These are phyloP conservation scores for Eucera pruinosa DNA, from an alignment of 2,888 invertebrate genomes.

Conservation along the genomic window DNA sequence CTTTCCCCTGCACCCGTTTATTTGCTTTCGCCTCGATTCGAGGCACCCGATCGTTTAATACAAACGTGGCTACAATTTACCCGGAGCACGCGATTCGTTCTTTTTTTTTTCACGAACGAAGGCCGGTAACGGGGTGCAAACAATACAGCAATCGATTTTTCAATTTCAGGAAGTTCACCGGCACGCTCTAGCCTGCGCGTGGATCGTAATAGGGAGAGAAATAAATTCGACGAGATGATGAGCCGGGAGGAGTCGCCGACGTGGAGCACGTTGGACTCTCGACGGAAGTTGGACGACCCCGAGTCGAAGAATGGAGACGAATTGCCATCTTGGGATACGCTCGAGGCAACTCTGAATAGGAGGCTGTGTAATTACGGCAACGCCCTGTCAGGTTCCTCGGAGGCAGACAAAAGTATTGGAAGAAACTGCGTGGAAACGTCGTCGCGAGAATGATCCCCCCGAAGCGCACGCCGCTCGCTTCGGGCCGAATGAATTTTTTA, in stretches of 20 bases:
- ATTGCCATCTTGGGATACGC: slow-evolving; percentile 77
- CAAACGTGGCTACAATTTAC: slow-evolving; percentile 23
- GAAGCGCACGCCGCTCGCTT: neutral
- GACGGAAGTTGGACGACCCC: slow-evolving; percentile 58
- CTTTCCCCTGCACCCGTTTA: neutral
- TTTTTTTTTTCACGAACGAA: neutral
- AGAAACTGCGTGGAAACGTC: slow-evolving; percentile 60
- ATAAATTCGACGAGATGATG: slow-evolving; percentile 75
- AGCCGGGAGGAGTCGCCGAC: slow-evolving; percentile 75
- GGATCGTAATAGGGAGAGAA: slow-evolving; percentile 68
- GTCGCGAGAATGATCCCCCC: slow-evolving; percentile 15
- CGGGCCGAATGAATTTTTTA: slow-evolving; percentile 48
- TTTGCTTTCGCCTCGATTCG: slow-evolving; percentile 18
- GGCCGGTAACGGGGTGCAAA: slow-evolving; percentile 18
- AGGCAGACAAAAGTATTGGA: slow-evolving; percentile 60
- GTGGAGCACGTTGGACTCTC: slow-evolving; percentile 67
- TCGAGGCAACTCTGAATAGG: slow-evolving; percentile 76
- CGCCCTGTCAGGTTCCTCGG: slow-evolving; percentile 59
- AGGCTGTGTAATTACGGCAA: slow-evolving; percentile 74
- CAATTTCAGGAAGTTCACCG: slow-evolving; percentile 72
- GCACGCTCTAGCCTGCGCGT: slow-evolving; percentile 73
- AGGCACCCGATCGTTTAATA: slow-evolving; percentile 29
- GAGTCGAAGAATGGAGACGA: slow-evolving; percentile 67
- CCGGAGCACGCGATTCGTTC: neutral
- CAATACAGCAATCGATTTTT: slow-evolving; percentile 46